These are phyloP conservation scores for Caenorhabditis uteleia DNA, from an alignment of 2,888 invertebrate species.

Conservation along the genomic window DNA sequence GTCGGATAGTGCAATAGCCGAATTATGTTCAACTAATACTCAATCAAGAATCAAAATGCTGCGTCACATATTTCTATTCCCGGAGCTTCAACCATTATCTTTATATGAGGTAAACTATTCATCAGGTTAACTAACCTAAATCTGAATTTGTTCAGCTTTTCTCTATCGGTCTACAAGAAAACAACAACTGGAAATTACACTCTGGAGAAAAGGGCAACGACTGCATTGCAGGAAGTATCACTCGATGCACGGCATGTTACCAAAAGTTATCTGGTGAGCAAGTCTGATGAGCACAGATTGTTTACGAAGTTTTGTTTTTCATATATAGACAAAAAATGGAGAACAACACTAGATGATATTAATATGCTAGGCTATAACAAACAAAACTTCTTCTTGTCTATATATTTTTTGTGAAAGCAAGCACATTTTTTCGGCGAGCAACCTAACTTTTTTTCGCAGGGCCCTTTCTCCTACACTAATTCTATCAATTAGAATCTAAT, in stretches of 20 bases:
- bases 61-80: conserved; percentile 42
- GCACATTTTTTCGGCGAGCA: no score
- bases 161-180: conserved; percentile 16
- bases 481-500: no score
- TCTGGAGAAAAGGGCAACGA: conserved; percentile 33
- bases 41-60: conserved; percentile 29
- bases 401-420: no score
- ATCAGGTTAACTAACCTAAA: background rate
- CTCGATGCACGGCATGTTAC: conserved; percentile 42
- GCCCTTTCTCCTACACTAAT: no score
- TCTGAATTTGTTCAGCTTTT: conserved; percentile 13
- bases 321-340: no score
- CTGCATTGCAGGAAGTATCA: conserved; percentile 37
- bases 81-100: conserved; percentile 44
- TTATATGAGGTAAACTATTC: conserved; percentile 38
- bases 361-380: no score
- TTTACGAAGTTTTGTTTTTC: no score
- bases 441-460: no score
- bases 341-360: no score
- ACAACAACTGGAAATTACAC: conserved; percentile 13
- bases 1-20: conserved; percentile 25
- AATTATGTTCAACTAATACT: conserved; percentile 40
- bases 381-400: no score
- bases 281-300: no score
- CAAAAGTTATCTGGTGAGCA: conserved; percentile 31